Evolutionary conservation across 1,140 invertebrate genomes (phyloP), one percentile per base, ranked within the genome.

Genomic region (Atopsyche davidsoni): DNA sequence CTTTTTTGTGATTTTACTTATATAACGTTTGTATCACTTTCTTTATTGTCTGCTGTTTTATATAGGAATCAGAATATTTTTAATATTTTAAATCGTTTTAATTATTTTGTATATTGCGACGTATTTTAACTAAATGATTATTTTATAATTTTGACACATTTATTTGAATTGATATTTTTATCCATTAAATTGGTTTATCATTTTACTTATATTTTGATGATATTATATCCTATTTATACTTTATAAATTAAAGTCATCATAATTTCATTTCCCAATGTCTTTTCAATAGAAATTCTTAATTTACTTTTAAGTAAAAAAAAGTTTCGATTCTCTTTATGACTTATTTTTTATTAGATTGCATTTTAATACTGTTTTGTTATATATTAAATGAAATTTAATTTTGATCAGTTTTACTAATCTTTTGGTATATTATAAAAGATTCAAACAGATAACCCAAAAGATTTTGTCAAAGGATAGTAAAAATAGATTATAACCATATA

Each of bases 1-100:
- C 38, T 40, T 40, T 13, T 40, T 22, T 40, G 38, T 40, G 38
- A 40, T 40, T 35, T 35, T 11, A 3, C n/a, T 14, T 28, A 35
- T 35, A 11, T 35, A 35, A 35, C 11, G 3, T 4, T 35, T 35
- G 11, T 11, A 14, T 4, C 17, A 14, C 13, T 35, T 35, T 35
- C 17, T 3, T 11, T 35, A 3, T 4, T 3, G 17, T 35, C 17
- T 35, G 32, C 11, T 35, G 13, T 16, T 7, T 7, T n/a, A n/a
- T n/a, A n/a, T 35, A 14, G 17, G n/a, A 16, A 35, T 14, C n/a
- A 14, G 17, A n/a, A 14, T n/a, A 35, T 35, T 14, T n/a, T 16
- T 35, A 14, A 35, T 35, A 14, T 35, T 35, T 35, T 11, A 11
- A 35, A 4, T 11, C n/a, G n/a, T 35, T 16, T 35, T 3, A 16